Conservation (phyloP, 2,888 invertebrate genomes). For the Zaprionus obscuricornis region DNA sequence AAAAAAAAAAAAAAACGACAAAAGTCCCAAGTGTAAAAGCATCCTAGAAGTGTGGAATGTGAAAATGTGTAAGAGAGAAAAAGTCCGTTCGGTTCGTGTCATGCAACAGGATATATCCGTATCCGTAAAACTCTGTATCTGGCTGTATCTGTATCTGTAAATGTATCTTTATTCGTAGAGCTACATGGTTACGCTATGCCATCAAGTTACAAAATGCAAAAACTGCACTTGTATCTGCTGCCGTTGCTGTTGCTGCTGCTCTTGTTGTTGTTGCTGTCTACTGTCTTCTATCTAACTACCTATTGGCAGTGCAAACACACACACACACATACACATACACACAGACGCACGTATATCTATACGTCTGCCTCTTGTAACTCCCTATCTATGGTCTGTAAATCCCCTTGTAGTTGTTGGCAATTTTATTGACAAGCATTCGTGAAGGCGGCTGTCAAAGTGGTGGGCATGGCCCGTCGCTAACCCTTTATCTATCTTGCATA, state of each 20-base stretch:
- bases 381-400: conserved; percentile 7
- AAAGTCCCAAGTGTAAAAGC: conserved; percentile 55
- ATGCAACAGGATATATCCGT: conserved; percentile 61
- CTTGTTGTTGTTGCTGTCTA: conserved; percentile 36
- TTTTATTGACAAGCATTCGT: conserved; percentile 68
- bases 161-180: conserved; percentile 59
- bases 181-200: conserved; percentile 40
- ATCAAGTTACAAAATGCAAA: conserved; percentile 49
- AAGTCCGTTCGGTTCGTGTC: conserved; percentile 38
- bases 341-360: not conserved
- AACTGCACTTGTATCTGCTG: conserved; percentile 58
- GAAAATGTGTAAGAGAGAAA: conserved; percentile 22
- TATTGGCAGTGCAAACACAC: conserved; percentile 48
- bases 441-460: conserved; percentile 24
- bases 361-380: not conserved
- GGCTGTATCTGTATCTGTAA: conserved; percentile 36
- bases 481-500: conserved; percentile 32
- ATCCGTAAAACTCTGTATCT: conserved; percentile 33
- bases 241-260: conserved; percentile 30
- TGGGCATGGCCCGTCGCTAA: conserved; percentile 26
- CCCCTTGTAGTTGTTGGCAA: conserved; percentile 59
- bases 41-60: not conserved
- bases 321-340: conserved; percentile 24
- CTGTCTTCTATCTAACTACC: conserved; percentile 58
- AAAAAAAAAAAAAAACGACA: conserved; percentile 65